Conservation (phyloP, 92 coral and sea anemone genomes). For the Heliopora coerulea region DNA sequence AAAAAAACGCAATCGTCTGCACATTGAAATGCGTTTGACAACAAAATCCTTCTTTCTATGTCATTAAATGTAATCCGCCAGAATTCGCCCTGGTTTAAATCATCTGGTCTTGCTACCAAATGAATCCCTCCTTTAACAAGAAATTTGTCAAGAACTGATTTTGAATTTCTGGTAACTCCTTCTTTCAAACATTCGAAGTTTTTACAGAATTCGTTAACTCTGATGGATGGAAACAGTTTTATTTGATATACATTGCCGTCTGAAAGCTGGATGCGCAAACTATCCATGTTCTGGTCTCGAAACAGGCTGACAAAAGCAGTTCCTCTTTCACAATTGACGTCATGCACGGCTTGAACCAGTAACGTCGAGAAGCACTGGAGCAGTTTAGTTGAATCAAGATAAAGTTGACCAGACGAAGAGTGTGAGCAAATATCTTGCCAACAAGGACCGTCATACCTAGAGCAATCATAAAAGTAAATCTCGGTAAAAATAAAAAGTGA, state of each 20-base stretch:
- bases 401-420: not conserved
- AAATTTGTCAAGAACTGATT: not conserved
- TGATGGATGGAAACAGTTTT: conserved; percentile 13
- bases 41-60: conserved; percentile 1
- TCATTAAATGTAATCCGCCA: conserved; percentile 18
- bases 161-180: not conserved
- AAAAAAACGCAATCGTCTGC: not conserved
- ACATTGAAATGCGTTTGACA: conserved; percentile 9
- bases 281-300: not conserved
- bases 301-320: not conserved
- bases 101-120: conserved; percentile 8
- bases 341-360: not conserved
- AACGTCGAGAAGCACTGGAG: not conserved
- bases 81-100: not conserved
- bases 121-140: not conserved
- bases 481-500: no score
- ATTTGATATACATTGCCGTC: not conserved
- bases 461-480: no score
- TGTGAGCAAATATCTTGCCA: conserved; percentile 4
- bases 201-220: conserved; percentile 11
- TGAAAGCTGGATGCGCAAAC: conserved; percentile 6
- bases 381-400: not conserved
- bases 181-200: conserved; percentile 1
- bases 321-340: not conserved
- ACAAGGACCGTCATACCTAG: conserved; percentile 9